Evolutionary conservation across 2,797 vertebrate genomes (phyloP).

Genomic region (Coregonus ussuriensis): DNA sequence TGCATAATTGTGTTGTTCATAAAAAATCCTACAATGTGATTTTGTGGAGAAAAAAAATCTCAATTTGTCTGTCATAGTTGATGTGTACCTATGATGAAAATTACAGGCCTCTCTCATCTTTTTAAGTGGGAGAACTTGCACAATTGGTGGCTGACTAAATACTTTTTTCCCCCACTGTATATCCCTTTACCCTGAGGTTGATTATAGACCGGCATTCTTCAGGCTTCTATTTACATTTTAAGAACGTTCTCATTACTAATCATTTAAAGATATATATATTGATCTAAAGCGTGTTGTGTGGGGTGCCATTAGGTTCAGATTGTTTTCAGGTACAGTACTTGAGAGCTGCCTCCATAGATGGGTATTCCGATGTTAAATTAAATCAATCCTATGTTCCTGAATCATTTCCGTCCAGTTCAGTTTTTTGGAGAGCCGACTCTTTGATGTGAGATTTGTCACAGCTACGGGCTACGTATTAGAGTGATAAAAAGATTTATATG

Average conservation of each 20-base stretch:
- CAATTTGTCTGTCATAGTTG: no score
- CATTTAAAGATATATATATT: background rate
- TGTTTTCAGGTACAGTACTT: background rate
- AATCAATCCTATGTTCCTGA: slow-evolving; percentile 38
- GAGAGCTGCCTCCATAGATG: background rate
- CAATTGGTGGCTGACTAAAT: no score
- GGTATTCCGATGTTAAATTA: slow-evolving; percentile 11
- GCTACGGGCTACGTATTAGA: slow-evolving; percentile 59
- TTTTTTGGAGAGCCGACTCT: slow-evolving; percentile 40
- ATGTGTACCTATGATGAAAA: no score
- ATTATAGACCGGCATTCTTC: background rate
- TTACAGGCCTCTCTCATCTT: no score
- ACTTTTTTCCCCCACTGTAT: no score
- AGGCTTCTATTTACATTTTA: background rate
- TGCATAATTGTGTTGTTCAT: slow-evolving; percentile 44
- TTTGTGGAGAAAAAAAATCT: no score
- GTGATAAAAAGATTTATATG: slow-evolving; percentile 67
- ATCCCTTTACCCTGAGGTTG: background rate
- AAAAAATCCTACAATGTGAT: no score
- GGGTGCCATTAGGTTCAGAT: background rate
- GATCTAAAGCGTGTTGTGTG: no score
- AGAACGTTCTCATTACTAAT: background rate
- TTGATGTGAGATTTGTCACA: slow-evolving; percentile 60
- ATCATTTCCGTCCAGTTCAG: slow-evolving; percentile 31
- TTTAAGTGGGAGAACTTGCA: no score